Evolutionary conservation across 1,140 invertebrate genomes (phyloP), one percentile per base, ranked within the genome.

Genomic region (Atopsyche davidsoni): DNA sequence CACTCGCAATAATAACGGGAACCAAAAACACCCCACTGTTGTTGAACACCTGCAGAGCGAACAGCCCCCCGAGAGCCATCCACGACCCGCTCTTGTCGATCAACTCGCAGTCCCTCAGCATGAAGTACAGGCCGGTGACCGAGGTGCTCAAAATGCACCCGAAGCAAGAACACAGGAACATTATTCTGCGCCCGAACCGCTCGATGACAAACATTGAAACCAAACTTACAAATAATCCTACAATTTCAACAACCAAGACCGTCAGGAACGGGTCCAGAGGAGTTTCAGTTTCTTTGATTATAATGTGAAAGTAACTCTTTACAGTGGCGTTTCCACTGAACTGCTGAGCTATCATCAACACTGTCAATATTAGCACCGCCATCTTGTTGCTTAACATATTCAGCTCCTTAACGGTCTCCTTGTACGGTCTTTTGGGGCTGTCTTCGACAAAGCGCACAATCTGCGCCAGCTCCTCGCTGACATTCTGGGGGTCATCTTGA

Each of bases 391-490:
- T 55, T 32, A 17, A 11, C 3, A 23, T 23, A n/a, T 31, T 48
- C 17, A 47, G 6, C 7, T 50, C 41, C 31, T 44, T 50, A 1
- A 41, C 2, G 4, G 31, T 22, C 10, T 41, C 49, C n/a, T 45
- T 43, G 24, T 54, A 48, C 6, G 46, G 44, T 51, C 51, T 53
- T 42, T 57, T 46, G 1, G 43, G 45, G 10, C 46, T 51, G 4
- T 38, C 34, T 14, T 32, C 40, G 9, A 24, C 17, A 39, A 18
- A 47, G 3, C 18, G 9, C 24, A n/a, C n/a, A 10, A 41, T 46
- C 19, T 53, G 46, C 16, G 31, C 22, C 16, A 72, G 59, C 4
- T 68, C 64, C n/a, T 72, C 60, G 19, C 14, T 11, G 4, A 46
- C 31, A 13, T 21, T 18, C 22, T 3, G 13, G 2, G 18, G 11